Base-by-base conservation (phyloP, 1,140 invertebrate genomes). In the Heliconius nattereri region DNA sequence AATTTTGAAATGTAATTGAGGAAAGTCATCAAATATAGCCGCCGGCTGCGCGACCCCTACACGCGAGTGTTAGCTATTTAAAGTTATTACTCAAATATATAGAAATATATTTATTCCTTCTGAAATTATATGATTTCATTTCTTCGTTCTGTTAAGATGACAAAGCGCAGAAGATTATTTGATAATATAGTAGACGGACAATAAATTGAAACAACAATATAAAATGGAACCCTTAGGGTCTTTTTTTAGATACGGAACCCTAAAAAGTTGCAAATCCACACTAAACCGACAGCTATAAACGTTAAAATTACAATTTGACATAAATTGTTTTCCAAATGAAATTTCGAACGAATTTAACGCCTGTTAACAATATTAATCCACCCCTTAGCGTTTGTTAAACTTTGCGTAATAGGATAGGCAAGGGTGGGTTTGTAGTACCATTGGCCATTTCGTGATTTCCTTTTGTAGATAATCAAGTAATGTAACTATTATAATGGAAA, bases 381-480 rank as follows among this genome's bases (percentile, higher is more conserved):
- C 66, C 75, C 75, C 66, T 71, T 52, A 76, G 75, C 75, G 19
- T 76, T 76, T 76, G 75, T 71, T 76, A 76, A 76, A 66, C 66
- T 72, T 23, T 16, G 35, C 37, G 60, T 37, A 49, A 71, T 71
- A 13, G 40, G 49, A 76, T 19, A 29, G 37, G 60, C 8, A 71
- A 76, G 75, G 45, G 75, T 52, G 66, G 32, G 52, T 19, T 60
- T 35, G 2, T 52, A 35, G 20, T 52, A 32, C 73, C 16, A 45
- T 45, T 45, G 45, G 40, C 11, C 40, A 45, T 45, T 45, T 45
- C 13, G 40, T 45, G 13, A 45, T 45, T 45, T 45, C 13, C 40
- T 45, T 45, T 45, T 45, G 5, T 45, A 5, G 0, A 45, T 45
- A 45, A 45, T 16, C 0, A 45, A 45, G 3, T 45, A 45, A 45